phyloP scores from a whole-genome alignment of 2,797 vertebrate genomes.

The Scleropages formosus region DNA sequence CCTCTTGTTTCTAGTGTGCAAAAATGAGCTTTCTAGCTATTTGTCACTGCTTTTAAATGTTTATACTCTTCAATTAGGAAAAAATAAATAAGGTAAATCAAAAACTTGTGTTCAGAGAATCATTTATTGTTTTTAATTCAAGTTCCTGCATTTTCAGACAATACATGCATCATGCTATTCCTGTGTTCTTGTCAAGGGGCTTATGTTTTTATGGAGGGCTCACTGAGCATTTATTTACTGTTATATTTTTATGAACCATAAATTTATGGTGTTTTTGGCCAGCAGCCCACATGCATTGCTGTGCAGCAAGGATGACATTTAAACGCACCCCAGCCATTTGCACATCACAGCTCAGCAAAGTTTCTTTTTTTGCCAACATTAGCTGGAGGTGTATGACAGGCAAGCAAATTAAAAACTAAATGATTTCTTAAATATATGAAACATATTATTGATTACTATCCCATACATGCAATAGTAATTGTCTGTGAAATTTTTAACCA shows the following conservation, averaged over 20 bases:
- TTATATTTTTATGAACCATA: slow-evolving; percentile 9
- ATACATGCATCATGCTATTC: not conserved
- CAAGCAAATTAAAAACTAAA: not conserved
- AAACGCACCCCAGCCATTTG: not conserved
- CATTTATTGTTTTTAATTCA: not conserved
- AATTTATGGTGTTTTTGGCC: slow-evolving; percentile 12
- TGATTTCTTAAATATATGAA: not conserved
- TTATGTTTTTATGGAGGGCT: not conserved
- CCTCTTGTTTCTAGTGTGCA: no score
- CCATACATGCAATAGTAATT: not conserved
- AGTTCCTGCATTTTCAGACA: not conserved
- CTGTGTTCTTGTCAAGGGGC: not conserved
- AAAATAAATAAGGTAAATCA: no score
- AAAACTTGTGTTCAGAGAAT: not conserved
- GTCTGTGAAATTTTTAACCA: not conserved
- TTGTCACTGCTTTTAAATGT: no score
- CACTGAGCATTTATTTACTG: not conserved
- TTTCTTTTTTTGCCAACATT: not conserved
- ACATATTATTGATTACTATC: not conserved
- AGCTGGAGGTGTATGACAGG: not conserved
- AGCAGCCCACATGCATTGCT: not conserved
- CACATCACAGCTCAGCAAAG: not conserved
- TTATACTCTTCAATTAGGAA: no score
- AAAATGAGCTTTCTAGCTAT: no score
- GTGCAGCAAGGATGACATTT: not conserved